Percentiles rank a stretch among this genome's conserved stretches.
phyloP scores from a whole-genome alignment of 2,113 vertebrate genomes.

The Acrocephalus kingi region DNA sequence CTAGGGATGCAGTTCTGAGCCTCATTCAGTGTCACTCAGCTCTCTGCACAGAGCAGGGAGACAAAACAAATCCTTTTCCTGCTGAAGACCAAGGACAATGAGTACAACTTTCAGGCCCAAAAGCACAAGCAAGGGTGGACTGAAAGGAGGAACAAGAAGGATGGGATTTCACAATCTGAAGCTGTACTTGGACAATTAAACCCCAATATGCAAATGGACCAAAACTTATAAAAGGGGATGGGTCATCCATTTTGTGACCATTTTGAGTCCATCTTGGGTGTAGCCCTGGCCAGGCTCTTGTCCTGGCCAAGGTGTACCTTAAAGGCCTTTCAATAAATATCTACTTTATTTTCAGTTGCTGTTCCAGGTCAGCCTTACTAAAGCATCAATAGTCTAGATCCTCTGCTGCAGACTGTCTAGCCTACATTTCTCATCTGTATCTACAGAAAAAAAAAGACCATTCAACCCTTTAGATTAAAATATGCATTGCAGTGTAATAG shows the following conservation, averaged over 20 bases:
- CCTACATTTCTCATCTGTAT: background rate
- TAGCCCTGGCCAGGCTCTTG: background rate
- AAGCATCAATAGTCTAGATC: background rate
- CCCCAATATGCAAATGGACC: background rate
- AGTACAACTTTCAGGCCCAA: background rate
- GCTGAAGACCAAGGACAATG: background rate
- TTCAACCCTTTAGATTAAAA: background rate
- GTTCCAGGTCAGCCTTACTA: background rate
- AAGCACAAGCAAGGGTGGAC: background rate
- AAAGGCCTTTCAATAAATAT: background rate
- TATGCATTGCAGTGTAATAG: background rate
- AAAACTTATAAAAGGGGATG: background rate
- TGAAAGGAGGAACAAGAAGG: background rate
- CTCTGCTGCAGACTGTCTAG: background rate
- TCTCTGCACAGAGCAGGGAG: background rate
- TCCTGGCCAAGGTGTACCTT: background rate
- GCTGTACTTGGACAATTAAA: background rate
- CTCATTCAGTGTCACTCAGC: background rate
- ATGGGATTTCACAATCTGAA: background rate
- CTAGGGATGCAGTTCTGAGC: background rate
- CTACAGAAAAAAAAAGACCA: background rate
- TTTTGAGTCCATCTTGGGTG: background rate
- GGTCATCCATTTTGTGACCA: background rate
- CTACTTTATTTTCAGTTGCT: background rate
- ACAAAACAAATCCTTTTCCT: background rate